Evolutionary conservation across 37 sponge, comb jelly and placozoan genomes (phyloP).

Genomic region (Hexactinellida sp.): DNA sequence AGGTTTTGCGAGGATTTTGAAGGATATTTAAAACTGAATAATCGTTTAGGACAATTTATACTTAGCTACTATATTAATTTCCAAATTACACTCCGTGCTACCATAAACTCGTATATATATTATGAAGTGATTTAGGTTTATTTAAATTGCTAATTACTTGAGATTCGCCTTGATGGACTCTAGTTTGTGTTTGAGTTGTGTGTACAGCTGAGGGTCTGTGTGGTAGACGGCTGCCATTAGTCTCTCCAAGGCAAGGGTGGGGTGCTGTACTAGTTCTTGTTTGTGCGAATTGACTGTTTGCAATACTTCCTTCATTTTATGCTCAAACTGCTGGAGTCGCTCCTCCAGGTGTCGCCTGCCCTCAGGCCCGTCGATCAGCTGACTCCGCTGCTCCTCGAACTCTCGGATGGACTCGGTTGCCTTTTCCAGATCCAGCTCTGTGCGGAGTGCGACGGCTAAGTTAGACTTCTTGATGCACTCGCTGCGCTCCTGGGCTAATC

Average conservation of each 20-base stretch:
- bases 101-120: no score
- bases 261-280: not conserved
- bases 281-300: not conserved
- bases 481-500: not conserved
- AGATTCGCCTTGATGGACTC: not conserved
- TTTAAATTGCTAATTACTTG: no score
- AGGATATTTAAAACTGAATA: no score
- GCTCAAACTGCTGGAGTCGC: not conserved
- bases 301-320: slow-evolving; percentile 14
- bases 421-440: not conserved
- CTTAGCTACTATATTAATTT: no score
- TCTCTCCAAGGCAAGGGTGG: not conserved
- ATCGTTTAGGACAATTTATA: no score
- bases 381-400: not conserved
- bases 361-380: not conserved
- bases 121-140: no score
- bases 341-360: not conserved
- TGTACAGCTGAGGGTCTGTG: not conserved
- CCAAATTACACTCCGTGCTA: no score
- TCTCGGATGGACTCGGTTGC: not conserved
- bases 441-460: not conserved
- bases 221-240: not conserved
- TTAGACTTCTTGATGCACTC: not conserved
- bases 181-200: slow-evolving; percentile 2
- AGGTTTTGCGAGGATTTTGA: no score